Evolutionary conservation across 2,888 invertebrate species (phyloP), one percentile per base, ranked within the genome.

Genomic region (Cactoblastis cactorum): DNA sequence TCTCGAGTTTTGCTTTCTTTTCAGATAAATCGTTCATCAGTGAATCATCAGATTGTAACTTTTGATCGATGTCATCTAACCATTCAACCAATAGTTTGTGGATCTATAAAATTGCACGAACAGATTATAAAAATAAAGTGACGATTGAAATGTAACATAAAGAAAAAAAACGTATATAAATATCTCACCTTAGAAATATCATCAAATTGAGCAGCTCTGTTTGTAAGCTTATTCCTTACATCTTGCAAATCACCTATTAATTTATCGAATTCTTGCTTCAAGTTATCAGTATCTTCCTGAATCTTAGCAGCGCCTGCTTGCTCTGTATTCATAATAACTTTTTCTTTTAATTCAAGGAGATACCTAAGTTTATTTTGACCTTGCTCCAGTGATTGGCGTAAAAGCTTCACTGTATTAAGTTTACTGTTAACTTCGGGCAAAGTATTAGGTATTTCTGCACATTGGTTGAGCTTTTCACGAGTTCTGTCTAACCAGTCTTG

Each of bases 401-500:
- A 92, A 15, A 94, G 93, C 87, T 98, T 96, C 0, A 97, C 94
- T 0, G 94, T 94, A 65, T 95, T 95, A 1, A 98, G 81, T 75
- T 96, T 96, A 63, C 92, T 94, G 73, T 96, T 96, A 11, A 98
- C 95, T 79, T 97, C 97, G 49, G 92, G 92, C 41, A 97, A 82
- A 0, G 94, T 95, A 63, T 94, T 95, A 0, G 96, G 95, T 56
- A 95, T 93, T 66, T 95, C 94, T 49, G 93, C 92, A 60, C 97
- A 96, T 63, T 95, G 94, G 58, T 92, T 93, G 0, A 98, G 91
- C 69, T 96, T 96, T 60, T 97, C 97, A 33, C 96, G 92, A 0
- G 96, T 97, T 54, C 96, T 92, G 63, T 97, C 96, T 19, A 98
- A 93, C 97, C 98, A 98, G 67, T 97, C 96, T 71, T 96, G 95